These are phyloP conservation scores for Pocillopora meandrina DNA, from an alignment of 92 coral and sea anemone genomes.

Conservation along the genomic window DNA sequence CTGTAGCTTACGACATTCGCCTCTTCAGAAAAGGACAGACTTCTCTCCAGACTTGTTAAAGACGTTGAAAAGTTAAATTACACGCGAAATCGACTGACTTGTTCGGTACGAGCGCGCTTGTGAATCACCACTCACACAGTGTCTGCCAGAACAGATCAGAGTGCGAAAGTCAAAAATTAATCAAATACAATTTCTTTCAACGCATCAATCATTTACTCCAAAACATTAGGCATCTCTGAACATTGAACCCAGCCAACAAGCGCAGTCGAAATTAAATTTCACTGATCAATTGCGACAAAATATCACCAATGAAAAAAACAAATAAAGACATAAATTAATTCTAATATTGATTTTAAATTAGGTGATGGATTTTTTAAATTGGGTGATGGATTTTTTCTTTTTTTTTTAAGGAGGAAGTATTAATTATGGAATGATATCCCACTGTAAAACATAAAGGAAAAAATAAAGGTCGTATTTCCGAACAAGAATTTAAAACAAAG, in stretches of 20 bases:
- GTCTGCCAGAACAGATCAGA: background rate
- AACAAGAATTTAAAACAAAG: background rate
- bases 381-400: background rate
- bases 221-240: too few relatives aligned
- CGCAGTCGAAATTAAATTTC: background rate
- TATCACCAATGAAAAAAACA: background rate
- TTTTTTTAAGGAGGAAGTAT: background rate
- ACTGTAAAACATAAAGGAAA: background rate
- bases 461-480: conserved; percentile 1
- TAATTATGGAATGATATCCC: background rate
- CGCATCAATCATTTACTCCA: conserved; percentile 20
- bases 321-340: background rate
- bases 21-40: background rate
- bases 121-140: background rate
- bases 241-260: background rate
- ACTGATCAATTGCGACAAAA: too few relatives aligned
- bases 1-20: background rate
- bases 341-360: background rate
- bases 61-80: background rate
- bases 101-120: background rate
- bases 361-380: background rate
- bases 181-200: conserved; percentile 6
- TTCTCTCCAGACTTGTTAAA: too few relatives aligned
- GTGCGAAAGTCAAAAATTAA: background rate
- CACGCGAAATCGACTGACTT: background rate